Evolutionary conservation across 1,140 invertebrate genomes (phyloP).

Genomic region (Cecropterus lyciades): DNA sequence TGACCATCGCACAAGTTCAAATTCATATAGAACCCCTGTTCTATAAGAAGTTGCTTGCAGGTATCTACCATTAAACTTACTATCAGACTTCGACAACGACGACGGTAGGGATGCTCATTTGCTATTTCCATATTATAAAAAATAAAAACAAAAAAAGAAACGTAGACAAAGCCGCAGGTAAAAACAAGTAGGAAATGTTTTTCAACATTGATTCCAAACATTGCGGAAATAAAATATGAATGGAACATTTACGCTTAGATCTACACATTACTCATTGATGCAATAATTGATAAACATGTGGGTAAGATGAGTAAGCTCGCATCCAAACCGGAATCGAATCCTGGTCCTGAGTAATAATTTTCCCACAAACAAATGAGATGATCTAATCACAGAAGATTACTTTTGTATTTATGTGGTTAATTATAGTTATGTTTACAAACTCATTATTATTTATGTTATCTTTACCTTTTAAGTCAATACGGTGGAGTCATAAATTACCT

Average conservation of each 20-base stretch:
- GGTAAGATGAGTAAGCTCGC: constrained; percentile 25
- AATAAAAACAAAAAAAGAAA: too few relatives aligned
- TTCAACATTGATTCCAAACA: too few relatives aligned
- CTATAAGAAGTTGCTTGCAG: too few relatives aligned
- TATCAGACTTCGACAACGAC: too few relatives aligned
- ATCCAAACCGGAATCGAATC: constrained; percentile 31
- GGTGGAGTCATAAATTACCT: constrained; percentile 27
- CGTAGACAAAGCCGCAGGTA: too few relatives aligned
- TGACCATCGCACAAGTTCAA: too few relatives aligned
- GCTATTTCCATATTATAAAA: too few relatives aligned
- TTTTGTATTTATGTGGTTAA: constrained; percentile 25
- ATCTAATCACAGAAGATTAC: constrained; percentile 31
- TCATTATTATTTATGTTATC: constrained; percentile 13
- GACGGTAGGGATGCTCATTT: too few relatives aligned
- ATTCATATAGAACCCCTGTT: too few relatives aligned
- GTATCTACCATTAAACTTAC: too few relatives aligned
- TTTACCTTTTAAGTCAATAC: constrained; percentile 16
- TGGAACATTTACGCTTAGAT: background rate
- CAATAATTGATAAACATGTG: constrained; percentile 19
- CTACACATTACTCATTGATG: constrained; percentile 23
- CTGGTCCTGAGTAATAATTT: constrained; percentile 28
- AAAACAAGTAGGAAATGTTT: too few relatives aligned
- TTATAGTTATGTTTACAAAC: constrained; percentile 14
- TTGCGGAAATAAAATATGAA: constrained; percentile 4
- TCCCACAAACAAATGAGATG: constrained; percentile 30